phyloP scores from a whole-genome alignment of 1,140 invertebrate genomes.

The Propsilocerus akamusi region DNA sequence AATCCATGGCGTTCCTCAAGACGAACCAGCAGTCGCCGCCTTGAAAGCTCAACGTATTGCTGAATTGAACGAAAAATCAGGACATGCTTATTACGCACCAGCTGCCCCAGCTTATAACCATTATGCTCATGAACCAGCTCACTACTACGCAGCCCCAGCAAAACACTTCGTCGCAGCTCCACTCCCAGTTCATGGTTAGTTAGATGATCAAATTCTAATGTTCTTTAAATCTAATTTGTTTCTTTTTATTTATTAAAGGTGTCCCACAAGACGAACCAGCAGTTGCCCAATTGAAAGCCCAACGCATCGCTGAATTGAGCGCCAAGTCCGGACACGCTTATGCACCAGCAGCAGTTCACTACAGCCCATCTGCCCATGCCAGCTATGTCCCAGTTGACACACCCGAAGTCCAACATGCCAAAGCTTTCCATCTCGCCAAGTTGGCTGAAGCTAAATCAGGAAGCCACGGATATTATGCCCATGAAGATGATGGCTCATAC shows the following conservation, averaged over 20 bases:
- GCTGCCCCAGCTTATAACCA: too few species aligned
- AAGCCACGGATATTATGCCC: constrained; percentile 10
- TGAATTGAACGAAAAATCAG: too few species aligned
- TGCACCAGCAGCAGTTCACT: constrained; percentile 9
- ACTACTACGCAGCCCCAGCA: constrained; percentile 28
- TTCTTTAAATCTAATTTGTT: too few species aligned
- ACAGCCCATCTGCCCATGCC: constrained; percentile 27
- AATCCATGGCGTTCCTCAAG: constrained; percentile 10
- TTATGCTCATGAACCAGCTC: constrained; percentile 14
- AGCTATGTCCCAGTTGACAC: constrained; percentile 38
- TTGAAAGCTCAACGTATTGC: constrained; percentile 22
- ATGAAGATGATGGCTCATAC: constrained; percentile 19
- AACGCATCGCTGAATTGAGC: constrained; percentile 15
- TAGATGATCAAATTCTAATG: too few species aligned
- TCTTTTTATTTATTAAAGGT: too few species aligned
- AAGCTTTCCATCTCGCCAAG: constrained; percentile 36
- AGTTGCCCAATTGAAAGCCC: constrained; percentile 23
- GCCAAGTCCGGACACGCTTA: not conserved
- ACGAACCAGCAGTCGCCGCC: constrained; percentile 28
- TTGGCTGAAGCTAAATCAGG: constrained; percentile 29
- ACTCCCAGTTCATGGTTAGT: too few species aligned
- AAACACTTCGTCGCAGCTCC: too few species aligned
- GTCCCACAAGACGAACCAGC: constrained; percentile 24
- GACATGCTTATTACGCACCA: not conserved
- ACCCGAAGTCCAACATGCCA: constrained; percentile 40